Base-by-base conservation (phyloP, 2,113 vertebrate genomes). In the Oryzias javanicus region DNA sequence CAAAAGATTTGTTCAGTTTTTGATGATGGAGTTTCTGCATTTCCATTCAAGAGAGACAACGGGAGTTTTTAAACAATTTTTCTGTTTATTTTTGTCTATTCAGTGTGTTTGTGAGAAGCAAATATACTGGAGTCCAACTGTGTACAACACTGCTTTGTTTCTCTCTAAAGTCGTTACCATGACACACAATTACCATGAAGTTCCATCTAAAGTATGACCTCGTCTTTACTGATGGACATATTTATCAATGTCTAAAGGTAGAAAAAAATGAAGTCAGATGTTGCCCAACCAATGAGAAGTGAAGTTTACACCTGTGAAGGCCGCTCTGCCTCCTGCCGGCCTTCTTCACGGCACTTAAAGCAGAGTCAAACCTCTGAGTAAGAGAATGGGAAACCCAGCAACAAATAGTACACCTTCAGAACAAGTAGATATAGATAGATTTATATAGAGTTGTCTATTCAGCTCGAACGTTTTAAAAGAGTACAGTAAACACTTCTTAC, bases 401-500 rank as follows among this genome's bases (percentile, higher is more conserved):
- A 94, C 93, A 87, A 79, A 91, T 91, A 93, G 90, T 91, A 95
- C 56, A 90, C 92, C 92, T 94, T 92, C 91, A 91, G 92, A 94
- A 96, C 93, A 94, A 92, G 91, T 93, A 93, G 92, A 92, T 89
- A 89, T 88, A 90, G 78, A 91, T 88, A 85, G 79, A 85, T 84
- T 83, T 87, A 86, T 89, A 93, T 90, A 89, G 82, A 87, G 78
- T 78, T 83, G 81, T 85, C 95, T 97, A 97, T 97, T 96, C 93
- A 96, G 94, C 94, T 94, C 92, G 91, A 96, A 95, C 93, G 90
- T 93, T 74, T 96, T 94, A 93, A 97, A 96, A 96, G 93, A 96
- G 93, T 97, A 98, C 95, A 97, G 92, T 95, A 95, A 96, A 98
- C 94, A 98, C 95, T 94, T 96, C 92, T 93, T 92, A 98, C 94